Percentiles rank a stretch among this genome's conserved stretches.
phyloP scores from a whole-genome alignment of 2,113 vertebrate species.

The Poicephalus meyeri region DNA sequence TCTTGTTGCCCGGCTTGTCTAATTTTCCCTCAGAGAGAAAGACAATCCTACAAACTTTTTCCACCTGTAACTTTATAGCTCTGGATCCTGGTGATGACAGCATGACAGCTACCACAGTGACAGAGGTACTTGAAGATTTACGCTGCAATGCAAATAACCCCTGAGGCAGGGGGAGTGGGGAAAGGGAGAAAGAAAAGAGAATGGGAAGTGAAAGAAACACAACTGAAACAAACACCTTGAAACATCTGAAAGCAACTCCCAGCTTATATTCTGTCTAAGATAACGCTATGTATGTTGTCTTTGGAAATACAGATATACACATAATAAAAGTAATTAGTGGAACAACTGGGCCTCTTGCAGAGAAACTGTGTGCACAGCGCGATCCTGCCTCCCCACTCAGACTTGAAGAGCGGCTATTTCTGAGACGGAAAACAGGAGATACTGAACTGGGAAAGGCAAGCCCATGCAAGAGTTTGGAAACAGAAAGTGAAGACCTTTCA shows the following conservation, averaged over 20 bases:
- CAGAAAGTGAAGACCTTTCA: background rate
- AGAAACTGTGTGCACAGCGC: background rate
- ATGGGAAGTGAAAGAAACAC: background rate
- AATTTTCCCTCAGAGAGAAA: background rate
- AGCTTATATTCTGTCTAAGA: background rate
- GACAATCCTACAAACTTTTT: background rate
- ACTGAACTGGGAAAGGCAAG: background rate
- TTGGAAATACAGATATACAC: background rate
- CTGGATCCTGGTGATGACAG: background rate
- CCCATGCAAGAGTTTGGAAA: background rate
- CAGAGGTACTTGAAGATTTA: background rate
- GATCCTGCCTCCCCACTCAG: background rate
- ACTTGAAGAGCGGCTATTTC: rapidly evolving
- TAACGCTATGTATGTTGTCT: rapidly evolving
- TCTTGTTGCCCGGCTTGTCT: background rate
- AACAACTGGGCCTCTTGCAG: background rate
- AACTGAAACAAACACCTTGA: background rate
- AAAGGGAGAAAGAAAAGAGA: background rate
- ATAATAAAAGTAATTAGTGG: rapidly evolving
- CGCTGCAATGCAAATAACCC: background rate
- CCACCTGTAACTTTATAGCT: background rate
- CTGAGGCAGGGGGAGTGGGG: background rate
- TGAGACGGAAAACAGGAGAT: background rate
- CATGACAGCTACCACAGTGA: background rate
- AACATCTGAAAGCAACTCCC: background rate